phyloP scores from a whole-genome alignment of 37 sponge, comb jelly and placozoan species.

The Hormiphora californensis region DNA sequence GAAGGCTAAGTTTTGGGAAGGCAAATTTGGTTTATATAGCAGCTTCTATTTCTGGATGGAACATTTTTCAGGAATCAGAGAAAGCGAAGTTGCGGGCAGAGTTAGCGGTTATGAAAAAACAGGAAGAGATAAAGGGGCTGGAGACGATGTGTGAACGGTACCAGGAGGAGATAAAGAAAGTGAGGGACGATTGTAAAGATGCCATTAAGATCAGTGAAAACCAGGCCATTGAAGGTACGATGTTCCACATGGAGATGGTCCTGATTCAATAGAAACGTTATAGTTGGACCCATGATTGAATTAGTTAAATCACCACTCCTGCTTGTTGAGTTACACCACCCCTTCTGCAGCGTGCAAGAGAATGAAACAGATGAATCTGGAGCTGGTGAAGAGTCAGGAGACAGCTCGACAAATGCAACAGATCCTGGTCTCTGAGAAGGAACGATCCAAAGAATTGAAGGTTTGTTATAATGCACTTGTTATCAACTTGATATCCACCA shows the following conservation, averaged over 20 bases:
- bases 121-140: slow-evolving; percentile 44
- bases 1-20: too few species aligned
- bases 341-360: slow-evolving; percentile 17
- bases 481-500: too few species aligned
- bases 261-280: too few species aligned
- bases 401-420: slow-evolving; percentile 46
- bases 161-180: slow-evolving; percentile 50
- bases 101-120: slow-evolving; percentile 39
- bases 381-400: slow-evolving; percentile 15
- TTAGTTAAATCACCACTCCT: too few species aligned
- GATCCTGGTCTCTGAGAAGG: slow-evolving; percentile 2
- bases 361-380: slow-evolving; percentile 2
- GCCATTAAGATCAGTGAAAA: slow-evolving; percentile 47
- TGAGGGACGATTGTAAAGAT: slow-evolving; percentile 33
- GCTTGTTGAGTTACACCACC: too few species aligned
- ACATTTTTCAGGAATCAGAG: slow-evolving; percentile 13
- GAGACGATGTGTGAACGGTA: slow-evolving; percentile 46
- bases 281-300: too few species aligned
- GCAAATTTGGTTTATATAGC: too few species aligned
- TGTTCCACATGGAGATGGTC: too few species aligned
- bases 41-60: not conserved
- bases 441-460: slow-evolving; percentile 16
- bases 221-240: slow-evolving; percentile 13
- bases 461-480: too few species aligned
- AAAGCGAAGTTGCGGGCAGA: not conserved